Conservation (phyloP, 2,888 invertebrate species). For the Brenthis ino region DNA sequence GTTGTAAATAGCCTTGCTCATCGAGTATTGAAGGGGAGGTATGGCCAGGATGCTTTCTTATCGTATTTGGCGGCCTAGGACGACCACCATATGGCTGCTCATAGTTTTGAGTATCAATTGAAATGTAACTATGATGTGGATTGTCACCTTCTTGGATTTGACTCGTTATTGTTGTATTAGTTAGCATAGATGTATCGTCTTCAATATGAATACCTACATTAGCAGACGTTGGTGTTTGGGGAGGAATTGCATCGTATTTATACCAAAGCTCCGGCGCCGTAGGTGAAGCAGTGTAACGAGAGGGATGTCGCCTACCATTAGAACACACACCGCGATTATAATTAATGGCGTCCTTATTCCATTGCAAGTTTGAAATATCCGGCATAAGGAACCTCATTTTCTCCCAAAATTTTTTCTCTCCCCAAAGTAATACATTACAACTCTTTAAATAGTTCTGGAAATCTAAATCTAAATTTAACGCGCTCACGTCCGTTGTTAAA, state of each 20-base stretch:
- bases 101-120: conserved; percentile 83
- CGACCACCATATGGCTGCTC: conserved; percentile 76
- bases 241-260: conserved; percentile 84
- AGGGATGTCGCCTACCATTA: conserved; percentile 82
- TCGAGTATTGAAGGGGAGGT: conserved; percentile 76
- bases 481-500: conserved; percentile 85
- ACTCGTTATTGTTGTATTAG: conserved; percentile 83
- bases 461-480: conserved; percentile 88
- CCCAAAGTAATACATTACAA: conserved; percentile 88
- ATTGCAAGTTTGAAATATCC: conserved; percentile 85
- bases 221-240: conserved; percentile 77
- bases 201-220: conserved; percentile 79
- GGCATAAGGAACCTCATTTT: conserved; percentile 92
- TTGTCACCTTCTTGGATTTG: conserved; percentile 85
- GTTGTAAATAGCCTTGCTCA: conserved; percentile 80
- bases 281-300: conserved; percentile 88
- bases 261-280: conserved; percentile 88
- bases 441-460: conserved; percentile 87
- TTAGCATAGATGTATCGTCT: conserved; percentile 84
- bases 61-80: conserved; percentile 72
- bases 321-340: conserved; percentile 80
- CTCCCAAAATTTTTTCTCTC: conserved; percentile 94
- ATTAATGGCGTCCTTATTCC: conserved; percentile 82
- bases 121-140: conserved; percentile 86
- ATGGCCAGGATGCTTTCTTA: conserved; percentile 72